Base-by-base conservation (phyloP, 2,113 vertebrate genomes). In the Grus americana region DNA sequence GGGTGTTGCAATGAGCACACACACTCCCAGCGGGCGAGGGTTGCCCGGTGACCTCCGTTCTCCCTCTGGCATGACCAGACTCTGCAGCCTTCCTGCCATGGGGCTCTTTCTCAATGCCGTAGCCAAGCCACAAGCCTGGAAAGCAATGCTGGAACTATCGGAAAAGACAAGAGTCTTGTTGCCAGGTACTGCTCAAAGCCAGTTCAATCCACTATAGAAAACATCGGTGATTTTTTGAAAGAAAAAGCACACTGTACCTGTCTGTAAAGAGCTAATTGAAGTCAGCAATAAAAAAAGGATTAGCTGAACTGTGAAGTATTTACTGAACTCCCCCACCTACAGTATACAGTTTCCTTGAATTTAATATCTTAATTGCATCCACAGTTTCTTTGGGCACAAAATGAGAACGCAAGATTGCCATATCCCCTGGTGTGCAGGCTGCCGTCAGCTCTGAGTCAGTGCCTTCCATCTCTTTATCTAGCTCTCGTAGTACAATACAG, bases 301-400 rank as follows among this genome's bases (percentile, higher is more conserved):
- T 84, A 86, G 40, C 49, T 81, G 49, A 76, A 58, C 40, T 32
- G 20, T 78, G 29, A 81, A 79, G 49, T 49, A 88, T 94, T 95
- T 79, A 75, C 49, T 55, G 21, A 88, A 67, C 52, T 79, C 59
- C 29, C 16, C 23, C 19, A 88, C 36, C 42, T 73, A 88, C 47
- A 29, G 38, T 66, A 42, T 87, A 80, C 21, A 44, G 20, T 87
- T 97, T 62, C 54, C 46, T 82, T 76, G 57, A 79, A 84, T 86
- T 95, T 93, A 80, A 52, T 90, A 73, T 61, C 61, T 93, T 92
- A 92, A 86, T 78, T 95, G 34, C 17, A 58, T 42, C 42, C 42
- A 62, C 49, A 42, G 15, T 65, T 94, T 80, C 61, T 92, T 38
- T 57, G 86, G 38, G 26, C 36, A 79, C 26, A 84, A 74, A 94